Percentiles rank a stretch among this genome's conserved stretches.
These are phyloP conservation scores for Callospermophilus lateralis DNA, from an alignment of 2,113 vertebrate species.

Conservation along the genomic window DNA sequence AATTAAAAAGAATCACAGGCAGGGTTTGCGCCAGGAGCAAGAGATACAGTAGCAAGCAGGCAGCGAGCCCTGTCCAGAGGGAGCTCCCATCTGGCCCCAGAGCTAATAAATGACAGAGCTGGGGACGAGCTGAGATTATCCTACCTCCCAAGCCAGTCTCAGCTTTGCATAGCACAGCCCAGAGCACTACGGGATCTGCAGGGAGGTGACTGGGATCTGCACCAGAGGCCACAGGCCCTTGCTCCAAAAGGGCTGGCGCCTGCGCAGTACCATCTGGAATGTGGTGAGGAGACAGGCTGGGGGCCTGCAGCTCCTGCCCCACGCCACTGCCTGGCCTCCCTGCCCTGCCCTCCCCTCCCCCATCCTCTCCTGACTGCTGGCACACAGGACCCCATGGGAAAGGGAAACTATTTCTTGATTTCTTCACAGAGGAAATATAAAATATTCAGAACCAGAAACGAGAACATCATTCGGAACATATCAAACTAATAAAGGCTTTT, in stretches of 20 bases:
- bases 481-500: background rate
- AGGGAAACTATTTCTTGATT: constrained; percentile 52
- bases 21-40: constrained; percentile 65
- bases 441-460: constrained; percentile 38
- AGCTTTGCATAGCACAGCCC: background rate
- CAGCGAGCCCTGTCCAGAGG: constrained; percentile 69
- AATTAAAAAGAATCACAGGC: constrained; percentile 76
- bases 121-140: background rate
- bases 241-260: background rate
- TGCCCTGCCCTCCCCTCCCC: background rate
- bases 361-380: background rate
- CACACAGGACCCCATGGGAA: background rate
- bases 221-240: background rate
- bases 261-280: background rate
- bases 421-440: constrained; percentile 42
- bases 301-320: too few species aligned
- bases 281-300: background rate
- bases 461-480: background rate
- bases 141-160: background rate
- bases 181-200: constrained; percentile 27
- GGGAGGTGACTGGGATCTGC: background rate
- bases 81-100: constrained; percentile 72
- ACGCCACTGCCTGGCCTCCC: background rate
- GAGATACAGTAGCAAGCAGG: constrained; percentile 36
- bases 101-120: constrained; percentile 68